A percentile compares a stretch with the other conserved stretches of the same genome.
These are phyloP conservation scores for Empis livida DNA, from an alignment of 2,888 invertebrate species.

Conservation along the genomic window DNA sequence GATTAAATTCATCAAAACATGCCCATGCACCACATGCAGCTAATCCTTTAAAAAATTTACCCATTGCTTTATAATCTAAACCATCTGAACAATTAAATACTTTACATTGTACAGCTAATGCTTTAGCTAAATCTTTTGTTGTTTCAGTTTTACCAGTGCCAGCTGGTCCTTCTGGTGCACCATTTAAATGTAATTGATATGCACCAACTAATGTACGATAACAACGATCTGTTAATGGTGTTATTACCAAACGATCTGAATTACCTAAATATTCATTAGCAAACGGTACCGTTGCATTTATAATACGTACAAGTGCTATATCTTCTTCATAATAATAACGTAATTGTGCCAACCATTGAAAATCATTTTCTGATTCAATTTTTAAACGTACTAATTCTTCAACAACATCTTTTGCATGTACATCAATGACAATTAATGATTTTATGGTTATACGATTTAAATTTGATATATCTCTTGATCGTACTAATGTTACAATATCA, in stretches of 20 bases:
- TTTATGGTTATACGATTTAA: constrained; percentile 50
- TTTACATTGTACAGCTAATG: constrained; percentile 73
- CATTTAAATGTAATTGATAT: constrained; percentile 55
- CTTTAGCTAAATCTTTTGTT: constrained; percentile 85
- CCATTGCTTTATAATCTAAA: constrained; percentile 58
- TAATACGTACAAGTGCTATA: constrained; percentile 44
- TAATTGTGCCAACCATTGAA: constrained; percentile 58
- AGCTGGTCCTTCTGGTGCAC: constrained; percentile 60
- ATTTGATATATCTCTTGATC: constrained; percentile 42
- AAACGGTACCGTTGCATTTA: constrained; percentile 51
- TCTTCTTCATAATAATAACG: constrained; percentile 55
- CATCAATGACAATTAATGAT: constrained; percentile 56
- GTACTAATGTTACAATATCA: constrained; percentile 44
- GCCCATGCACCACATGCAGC: constrained; percentile 63
- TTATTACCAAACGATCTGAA: constrained; percentile 46
- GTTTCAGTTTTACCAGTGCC: constrained; percentile 87
- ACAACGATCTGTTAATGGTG: constrained; percentile 49
- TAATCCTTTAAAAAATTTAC: constrained; percentile 57
- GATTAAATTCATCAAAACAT: constrained; percentile 63
- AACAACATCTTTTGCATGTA: constrained; percentile 57
- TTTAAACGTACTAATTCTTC: constrained; percentile 40
- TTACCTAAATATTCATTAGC: constrained; percentile 66
- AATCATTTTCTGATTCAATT: constrained; percentile 46
- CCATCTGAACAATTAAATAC: constrained; percentile 65
- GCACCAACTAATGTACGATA: constrained; percentile 59